phyloP scores from a whole-genome alignment of 2,888 invertebrate genomes.

The Cheilosia pagana region DNA sequence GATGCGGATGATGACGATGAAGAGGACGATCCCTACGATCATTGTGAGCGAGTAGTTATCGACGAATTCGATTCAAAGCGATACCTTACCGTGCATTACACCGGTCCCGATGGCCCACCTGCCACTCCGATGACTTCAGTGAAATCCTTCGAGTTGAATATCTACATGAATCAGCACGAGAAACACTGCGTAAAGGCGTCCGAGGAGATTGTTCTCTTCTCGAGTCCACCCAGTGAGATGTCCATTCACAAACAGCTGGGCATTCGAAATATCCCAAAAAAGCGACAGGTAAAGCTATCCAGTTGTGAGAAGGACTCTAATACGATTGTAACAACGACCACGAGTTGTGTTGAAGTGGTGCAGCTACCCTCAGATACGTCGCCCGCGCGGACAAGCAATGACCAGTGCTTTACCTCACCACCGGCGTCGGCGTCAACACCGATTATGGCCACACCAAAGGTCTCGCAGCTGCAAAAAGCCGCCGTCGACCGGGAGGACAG shows the following conservation, averaged over 20 bases:
- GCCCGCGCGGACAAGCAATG: not conserved
- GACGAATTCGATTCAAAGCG: constrained; percentile 55
- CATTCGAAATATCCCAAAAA: constrained; percentile 63
- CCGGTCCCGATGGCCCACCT: constrained; percentile 59
- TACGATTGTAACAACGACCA: constrained; percentile 22
- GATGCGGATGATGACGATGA: constrained; percentile 74
- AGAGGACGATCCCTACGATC: constrained; percentile 75
- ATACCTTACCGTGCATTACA: constrained; percentile 19
- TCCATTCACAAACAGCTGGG: constrained; percentile 4
- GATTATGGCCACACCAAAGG: constrained; percentile 38
- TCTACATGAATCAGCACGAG: constrained; percentile 79
- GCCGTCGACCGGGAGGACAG: constrained; percentile 42
- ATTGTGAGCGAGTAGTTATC: constrained; percentile 57
- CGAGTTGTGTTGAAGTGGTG: constrained; percentile 3
- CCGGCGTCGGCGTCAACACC: constrained; percentile 43
- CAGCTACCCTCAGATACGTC: not conserved
- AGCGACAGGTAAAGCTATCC: constrained; percentile 32
- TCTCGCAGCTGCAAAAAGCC: constrained; percentile 55
- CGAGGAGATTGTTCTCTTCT: constrained; percentile 76
- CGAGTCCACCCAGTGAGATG: constrained; percentile 24
- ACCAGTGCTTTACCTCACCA: not conserved
- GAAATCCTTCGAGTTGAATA: constrained; percentile 77
- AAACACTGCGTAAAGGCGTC: constrained; percentile 78
- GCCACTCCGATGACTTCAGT: not conserved
- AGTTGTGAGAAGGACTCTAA: constrained; percentile 30